phyloP scores from a whole-genome alignment of 2,113 vertebrate genomes.

The Syngnathoides biaculeatus region DNA sequence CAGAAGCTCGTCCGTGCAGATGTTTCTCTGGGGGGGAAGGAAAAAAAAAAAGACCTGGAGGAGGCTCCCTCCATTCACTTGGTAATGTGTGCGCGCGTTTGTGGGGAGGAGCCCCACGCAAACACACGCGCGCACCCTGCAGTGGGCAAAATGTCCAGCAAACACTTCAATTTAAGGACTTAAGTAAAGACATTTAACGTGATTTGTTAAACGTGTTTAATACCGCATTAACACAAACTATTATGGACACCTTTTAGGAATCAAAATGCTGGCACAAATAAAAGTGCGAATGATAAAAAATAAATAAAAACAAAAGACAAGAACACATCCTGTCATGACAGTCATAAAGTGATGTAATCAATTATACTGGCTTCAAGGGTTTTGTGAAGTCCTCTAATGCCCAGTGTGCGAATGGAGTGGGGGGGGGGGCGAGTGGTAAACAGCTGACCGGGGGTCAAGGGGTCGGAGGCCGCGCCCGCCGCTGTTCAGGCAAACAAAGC shows the following conservation, averaged over 20 bases:
- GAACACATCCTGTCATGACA: neutral
- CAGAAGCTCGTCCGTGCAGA: slow-evolving; percentile 41
- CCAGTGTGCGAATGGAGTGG: slow-evolving; percentile 5
- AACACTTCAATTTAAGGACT: neutral
- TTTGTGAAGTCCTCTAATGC: neutral
- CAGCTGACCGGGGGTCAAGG: slow-evolving; percentile 57
- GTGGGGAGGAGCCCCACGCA: neutral
- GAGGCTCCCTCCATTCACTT: slow-evolving; percentile 51
- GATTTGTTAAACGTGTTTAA: too few species aligned
- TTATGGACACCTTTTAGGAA: too few species aligned
- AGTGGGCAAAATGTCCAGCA: slow-evolving; percentile 7
- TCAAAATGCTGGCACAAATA: too few species aligned
- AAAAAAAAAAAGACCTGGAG: neutral
- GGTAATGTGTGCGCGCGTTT: slow-evolving; percentile 31
- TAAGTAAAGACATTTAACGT: too few species aligned
- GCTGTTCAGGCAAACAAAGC: slow-evolving; percentile 49
- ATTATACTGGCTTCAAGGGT: neutral
- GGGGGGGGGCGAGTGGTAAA: slow-evolving; percentile 25
- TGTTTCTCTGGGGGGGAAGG: slow-evolving; percentile 31
- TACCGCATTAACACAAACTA: too few species aligned
- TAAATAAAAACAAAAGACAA: neutral
- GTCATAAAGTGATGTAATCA: neutral
- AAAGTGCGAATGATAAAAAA: too few species aligned
- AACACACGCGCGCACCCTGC: neutral
- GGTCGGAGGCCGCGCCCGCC: slow-evolving; percentile 41